These are phyloP conservation scores for Sylvia borin DNA, from an alignment of 2,797 vertebrate species.

Conservation along the genomic window DNA sequence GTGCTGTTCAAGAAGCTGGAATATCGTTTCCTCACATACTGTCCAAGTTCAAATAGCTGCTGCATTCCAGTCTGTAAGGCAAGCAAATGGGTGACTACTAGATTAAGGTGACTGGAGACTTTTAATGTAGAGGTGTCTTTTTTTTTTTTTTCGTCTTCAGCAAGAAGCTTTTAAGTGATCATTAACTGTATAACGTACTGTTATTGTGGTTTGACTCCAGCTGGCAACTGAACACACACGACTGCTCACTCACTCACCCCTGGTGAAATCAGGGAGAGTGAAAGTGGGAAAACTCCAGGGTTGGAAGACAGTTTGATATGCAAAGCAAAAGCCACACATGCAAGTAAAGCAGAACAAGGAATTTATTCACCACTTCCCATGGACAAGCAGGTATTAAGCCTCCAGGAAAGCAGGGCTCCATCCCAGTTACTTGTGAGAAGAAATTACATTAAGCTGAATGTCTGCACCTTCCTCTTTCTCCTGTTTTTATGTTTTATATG, in stretches of 20 bases:
- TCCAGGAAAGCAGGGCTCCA: background rate
- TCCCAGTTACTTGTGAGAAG: background rate
- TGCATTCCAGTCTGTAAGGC: constrained; percentile 73
- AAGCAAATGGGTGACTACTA: background rate
- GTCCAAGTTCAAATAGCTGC: constrained; percentile 78
- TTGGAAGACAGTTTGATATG: background rate
- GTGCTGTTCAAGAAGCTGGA: constrained; percentile 71
- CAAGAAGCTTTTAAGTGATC: background rate
- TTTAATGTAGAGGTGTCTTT: background rate
- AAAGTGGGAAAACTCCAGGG: background rate
- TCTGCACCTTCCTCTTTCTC: background rate
- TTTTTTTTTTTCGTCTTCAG: background rate
- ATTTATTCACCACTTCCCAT: background rate
- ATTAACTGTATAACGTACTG: background rate
- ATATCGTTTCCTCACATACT: constrained; percentile 73
- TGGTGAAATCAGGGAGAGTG: background rate
- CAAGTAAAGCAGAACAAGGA: background rate
- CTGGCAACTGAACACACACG: background rate
- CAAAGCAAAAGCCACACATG: background rate
- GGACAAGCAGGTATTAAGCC: background rate
- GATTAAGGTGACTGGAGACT: background rate
- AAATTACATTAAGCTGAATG: background rate
- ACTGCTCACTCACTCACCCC: background rate
- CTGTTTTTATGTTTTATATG: background rate
- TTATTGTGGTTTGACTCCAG: background rate